A percentile compares a stretch with the other conserved stretches of the same genome.
Conservation (phyloP, 2,888 invertebrate species). For the Dryococelus australis region DNA sequence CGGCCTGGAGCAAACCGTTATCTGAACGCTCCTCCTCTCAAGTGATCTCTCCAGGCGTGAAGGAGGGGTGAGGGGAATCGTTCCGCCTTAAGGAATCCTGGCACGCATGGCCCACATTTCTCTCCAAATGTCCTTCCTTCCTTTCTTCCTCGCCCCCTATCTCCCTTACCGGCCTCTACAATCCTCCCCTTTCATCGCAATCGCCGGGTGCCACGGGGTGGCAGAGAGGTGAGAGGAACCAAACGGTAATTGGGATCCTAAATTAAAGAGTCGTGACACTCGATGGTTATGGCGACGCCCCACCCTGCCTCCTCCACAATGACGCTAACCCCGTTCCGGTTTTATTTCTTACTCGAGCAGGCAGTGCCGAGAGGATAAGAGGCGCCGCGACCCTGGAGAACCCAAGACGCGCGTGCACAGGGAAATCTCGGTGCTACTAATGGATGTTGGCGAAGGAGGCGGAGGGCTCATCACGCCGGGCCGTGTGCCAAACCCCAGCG, state of each 20-base stretch:
- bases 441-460: background rate
- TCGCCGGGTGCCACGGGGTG: constrained; percentile 37
- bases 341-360: background rate
- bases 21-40: background rate
- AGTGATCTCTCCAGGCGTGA: background rate
- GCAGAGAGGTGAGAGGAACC: constrained; percentile 34
- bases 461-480: background rate
- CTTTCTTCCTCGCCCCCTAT: constrained; percentile 49
- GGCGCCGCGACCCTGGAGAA: constrained; percentile 2
- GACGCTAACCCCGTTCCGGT: background rate
- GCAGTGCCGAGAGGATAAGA: background rate
- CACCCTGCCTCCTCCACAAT: background rate
- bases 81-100: constrained; percentile 36
- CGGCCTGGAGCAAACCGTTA: background rate
- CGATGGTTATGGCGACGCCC: constrained; percentile 37
- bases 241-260: constrained; percentile 45
- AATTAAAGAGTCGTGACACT: constrained; percentile 44
- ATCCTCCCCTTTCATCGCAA: background rate
- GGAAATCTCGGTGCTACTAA: constrained; percentile 8
- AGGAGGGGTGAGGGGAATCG: background rate
- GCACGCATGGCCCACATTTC: constrained; percentile 40
- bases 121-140: constrained; percentile 36
- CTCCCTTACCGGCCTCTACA: constrained; percentile 39
- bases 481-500: constrained; percentile 2
- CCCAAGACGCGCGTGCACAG: background rate